Evolutionary conservation across 2,888 invertebrate species (phyloP), one percentile per base, ranked within the genome.

Genomic region (Pediacus dermestoides): DNA sequence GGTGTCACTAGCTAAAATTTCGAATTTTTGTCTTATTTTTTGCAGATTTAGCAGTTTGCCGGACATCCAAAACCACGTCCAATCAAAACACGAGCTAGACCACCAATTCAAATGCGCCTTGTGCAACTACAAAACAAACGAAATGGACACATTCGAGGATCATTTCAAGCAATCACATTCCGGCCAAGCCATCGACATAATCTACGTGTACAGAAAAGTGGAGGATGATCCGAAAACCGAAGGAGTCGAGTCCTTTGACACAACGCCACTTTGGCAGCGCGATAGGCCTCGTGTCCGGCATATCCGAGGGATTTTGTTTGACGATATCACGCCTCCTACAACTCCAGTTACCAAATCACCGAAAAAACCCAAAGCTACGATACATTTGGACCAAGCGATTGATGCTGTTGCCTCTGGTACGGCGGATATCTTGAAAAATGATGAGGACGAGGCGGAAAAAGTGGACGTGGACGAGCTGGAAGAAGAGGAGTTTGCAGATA

Each of bases 41-140:
- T n/a, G n/a, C n/a, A n/a, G n/a, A n/a, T n/a, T n/a, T n/a, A n/a
- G n/a, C n/a, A n/a, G n/a, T n/a, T n/a, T n/a, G n/a, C n/a, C n/a
- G n/a, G 80, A 80, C 28, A 77, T 84, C 16, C 67, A 72, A 0
- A 68, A 71, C 0, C 87, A 87, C 56, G 78, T 78, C 16, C 58
- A 66, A 1, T 70, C 67, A 16, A 57, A 64, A 4, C 89, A 90
- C 57, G 72, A 76, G 16, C 74, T 82, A 1, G 80, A 78, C 41
- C 73, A 75, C 55, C 85, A 85, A 48, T 88, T 74, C 62, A 82
- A 81, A 53, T 89, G 89, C 56, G 74, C 74, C 0, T 70, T 81
- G 43, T 90, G 89, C 50, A 60, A 71, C 0, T 85, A 77, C 48
- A 74, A 73, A 15, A 69, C 70, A 1, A 67, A 78, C 1, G 74